Conservation (phyloP, 1,140 invertebrate species). For the Palaemon carinicauda region DNA sequence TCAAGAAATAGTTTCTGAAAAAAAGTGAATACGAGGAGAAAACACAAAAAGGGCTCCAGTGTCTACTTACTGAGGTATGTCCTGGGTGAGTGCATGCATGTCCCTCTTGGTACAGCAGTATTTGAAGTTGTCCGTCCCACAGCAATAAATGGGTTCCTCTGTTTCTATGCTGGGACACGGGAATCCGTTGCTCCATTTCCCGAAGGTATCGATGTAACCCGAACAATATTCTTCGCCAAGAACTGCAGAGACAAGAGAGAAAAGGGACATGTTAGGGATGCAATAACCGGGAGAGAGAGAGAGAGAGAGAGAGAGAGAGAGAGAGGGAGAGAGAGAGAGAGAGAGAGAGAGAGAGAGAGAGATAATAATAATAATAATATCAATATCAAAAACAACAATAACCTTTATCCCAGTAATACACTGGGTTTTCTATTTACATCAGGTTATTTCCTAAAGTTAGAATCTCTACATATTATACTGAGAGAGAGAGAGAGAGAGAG, state of each 20-base stretch:
- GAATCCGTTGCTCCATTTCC: conserved; percentile 68
- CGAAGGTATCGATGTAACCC: conserved; percentile 65
- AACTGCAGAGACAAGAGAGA: conserved; percentile 61
- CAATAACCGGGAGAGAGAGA: not conserved
- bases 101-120: conserved; percentile 65
- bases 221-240: conserved; percentile 66
- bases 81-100: conserved; percentile 32
- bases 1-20: too few species aligned
- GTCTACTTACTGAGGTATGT: conserved; percentile 23
- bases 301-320: not conserved
- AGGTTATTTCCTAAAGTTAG: too few species aligned
- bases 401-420: too few species aligned
- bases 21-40: too few species aligned
- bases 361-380: too few species aligned
- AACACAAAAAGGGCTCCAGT: not conserved
- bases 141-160: conserved; percentile 65
- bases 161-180: conserved; percentile 65
- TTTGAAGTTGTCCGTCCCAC: conserved; percentile 65
- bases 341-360: not conserved
- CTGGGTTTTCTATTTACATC: too few species aligned
- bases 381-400: too few species aligned
- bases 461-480: too few species aligned
- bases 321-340: not conserved
- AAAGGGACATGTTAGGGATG: not conserved
- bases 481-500: conserved; percentile 34